Base-by-base conservation (phyloP, 2,113 vertebrate species). In the Paedocypris sp. region DNA sequence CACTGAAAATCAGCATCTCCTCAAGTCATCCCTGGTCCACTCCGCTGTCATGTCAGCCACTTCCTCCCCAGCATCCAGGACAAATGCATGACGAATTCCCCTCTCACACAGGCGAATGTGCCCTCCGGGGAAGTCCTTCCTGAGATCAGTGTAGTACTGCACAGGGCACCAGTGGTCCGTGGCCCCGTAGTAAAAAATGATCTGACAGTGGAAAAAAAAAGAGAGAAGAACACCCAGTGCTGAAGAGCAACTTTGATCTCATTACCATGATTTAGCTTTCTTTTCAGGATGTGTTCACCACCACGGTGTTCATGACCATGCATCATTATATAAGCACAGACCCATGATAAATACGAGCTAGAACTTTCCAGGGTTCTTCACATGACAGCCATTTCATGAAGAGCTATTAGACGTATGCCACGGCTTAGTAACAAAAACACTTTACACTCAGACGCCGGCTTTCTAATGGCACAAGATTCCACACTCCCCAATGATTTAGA, bases 151-250 rank as follows among this genome's bases (percentile, higher is more conserved):
- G 2, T 90, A 98, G 70, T 87, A 99, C 22, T 82, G 66, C 28
- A 81, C 73, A 1, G 94, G 94, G 57, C 94, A 98, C 93, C 93
- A 98, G 45, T 49, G 50, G 73, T 98, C 94, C 29, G 52, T 60
- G 1, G 79, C 73, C 18, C 95, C 92, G 8, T 99, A 97, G 68
- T 97, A 99, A 79, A 99, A 98, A 33, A 88, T 86, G 7, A 98
- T 86, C 95, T 98, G 62, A 33, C 83, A 84, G 61, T 29, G 22
- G 79, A 69, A 5, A 69, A 23, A 12, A 46, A n/a, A 25, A 52
- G 43, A 61, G 33, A 43, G 23, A 8, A 15, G 18, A 39, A 39
- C 10, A 57, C n/a, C 23, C 33, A 25, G 12, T 20, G 50, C 8
- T 5, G 15, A 13, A 11, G 6, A 36, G 2, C n/a, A 12, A 9